These are phyloP conservation scores for Tetragonula clypearis DNA, from an alignment of 1,140 invertebrate genomes.

Conservation along the genomic window DNA sequence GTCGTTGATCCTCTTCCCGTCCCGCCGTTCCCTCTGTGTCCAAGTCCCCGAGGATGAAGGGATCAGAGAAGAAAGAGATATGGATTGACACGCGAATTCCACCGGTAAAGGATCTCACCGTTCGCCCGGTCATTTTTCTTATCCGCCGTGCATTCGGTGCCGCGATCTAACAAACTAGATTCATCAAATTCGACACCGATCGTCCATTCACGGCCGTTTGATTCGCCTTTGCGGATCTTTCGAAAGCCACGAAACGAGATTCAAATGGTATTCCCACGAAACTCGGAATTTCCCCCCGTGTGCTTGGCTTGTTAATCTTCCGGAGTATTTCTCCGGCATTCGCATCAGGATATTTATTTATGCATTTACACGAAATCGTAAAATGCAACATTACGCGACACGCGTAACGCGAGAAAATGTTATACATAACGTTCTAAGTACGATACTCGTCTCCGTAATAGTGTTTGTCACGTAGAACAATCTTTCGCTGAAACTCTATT, in stretches of 20 bases:
- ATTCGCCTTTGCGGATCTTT: conserved; percentile 17
- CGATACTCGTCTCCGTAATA: too few relatives aligned
- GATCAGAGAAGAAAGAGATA: conserved; percentile 62
- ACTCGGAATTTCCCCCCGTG: too few relatives aligned
- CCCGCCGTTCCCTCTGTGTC: conserved; percentile 47
- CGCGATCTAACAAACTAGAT: conserved; percentile 65
- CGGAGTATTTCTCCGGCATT: not conserved
- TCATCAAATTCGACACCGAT: conserved; percentile 66
- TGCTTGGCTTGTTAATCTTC: not conserved
- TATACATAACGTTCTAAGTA: too few relatives aligned
- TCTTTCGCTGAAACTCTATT: too few relatives aligned
- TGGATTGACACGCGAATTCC: conserved; percentile 67
- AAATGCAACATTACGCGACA: too few relatives aligned
- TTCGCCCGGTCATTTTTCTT: conserved; percentile 63
- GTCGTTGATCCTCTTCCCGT: conserved; percentile 43
- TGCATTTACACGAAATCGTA: too few relatives aligned
- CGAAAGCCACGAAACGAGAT: not conserved
- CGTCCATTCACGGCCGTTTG: conserved; percentile 44
- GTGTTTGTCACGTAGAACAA: too few relatives aligned
- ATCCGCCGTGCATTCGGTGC: conserved; percentile 29
- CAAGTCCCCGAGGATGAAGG: conserved; percentile 66
- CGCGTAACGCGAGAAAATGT: too few relatives aligned
- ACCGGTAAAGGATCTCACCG: conserved; percentile 57
- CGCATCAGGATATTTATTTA: not conserved
- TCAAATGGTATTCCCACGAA: not conserved